Evolutionary conservation across 35 echinoderm and acorn worm species (phyloP).

Genomic region (Patiria miniata): DNA sequence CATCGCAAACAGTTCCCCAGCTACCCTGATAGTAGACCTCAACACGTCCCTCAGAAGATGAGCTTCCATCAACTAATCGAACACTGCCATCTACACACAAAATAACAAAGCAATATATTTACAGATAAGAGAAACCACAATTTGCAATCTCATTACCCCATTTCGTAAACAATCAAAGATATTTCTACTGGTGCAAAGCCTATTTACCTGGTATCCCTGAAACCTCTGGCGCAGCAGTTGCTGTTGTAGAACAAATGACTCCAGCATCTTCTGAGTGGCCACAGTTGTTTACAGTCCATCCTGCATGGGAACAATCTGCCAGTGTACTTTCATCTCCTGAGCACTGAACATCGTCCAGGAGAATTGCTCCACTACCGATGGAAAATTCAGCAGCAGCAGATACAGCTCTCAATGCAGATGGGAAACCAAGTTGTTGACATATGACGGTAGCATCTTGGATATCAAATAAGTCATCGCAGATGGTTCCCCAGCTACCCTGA

Average conservation of each 20-base stretch:
- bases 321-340: too few species aligned
- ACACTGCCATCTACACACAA: neutral
- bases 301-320: too few species aligned
- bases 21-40: constrained; percentile 49
- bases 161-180: neutral
- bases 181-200: neutral
- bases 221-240: neutral
- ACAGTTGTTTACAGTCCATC: constrained; percentile 34
- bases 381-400: too few species aligned
- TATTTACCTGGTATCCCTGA: neutral
- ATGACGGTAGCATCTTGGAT: too few species aligned
- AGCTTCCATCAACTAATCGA: neutral
- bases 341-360: too few species aligned
- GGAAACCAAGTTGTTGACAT: too few species aligned
- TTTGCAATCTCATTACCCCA: too few species aligned
- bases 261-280: constrained; percentile 50
- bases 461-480: too few species aligned
- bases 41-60: constrained; percentile 30
- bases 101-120: neutral
- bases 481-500: too few species aligned
- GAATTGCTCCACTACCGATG: too few species aligned
- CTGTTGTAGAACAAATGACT: constrained; percentile 13
- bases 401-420: too few species aligned
- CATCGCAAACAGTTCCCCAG: constrained; percentile 63
- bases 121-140: too few species aligned